Conservation (phyloP, 2,888 invertebrate species). For the Noctua janthina region DNA sequence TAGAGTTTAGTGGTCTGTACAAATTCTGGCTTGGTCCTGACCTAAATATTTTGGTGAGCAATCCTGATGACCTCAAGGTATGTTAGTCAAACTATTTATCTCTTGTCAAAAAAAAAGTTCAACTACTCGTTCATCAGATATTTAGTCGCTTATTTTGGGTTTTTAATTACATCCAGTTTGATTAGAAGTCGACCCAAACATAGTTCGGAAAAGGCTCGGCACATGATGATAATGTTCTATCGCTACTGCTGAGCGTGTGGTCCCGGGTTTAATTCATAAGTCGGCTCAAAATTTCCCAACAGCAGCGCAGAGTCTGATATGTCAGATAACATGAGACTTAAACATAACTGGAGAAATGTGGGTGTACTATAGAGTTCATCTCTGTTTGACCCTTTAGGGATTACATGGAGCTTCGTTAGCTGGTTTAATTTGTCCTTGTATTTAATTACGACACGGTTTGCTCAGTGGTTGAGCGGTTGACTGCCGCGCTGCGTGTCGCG, state of each 20-base stretch:
- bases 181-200: not conserved
- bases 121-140: not conserved
- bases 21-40: constrained; percentile 79
- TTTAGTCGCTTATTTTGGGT: not conserved
- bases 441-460: not conserved
- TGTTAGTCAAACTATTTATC: not conserved
- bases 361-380: not conserved
- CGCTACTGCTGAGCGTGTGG: not conserved
- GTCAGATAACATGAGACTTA: not conserved
- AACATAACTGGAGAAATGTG: not conserved
- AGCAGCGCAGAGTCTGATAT: not conserved
- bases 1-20: constrained; percentile 74
- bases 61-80: not conserved
- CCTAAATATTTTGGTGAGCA: not conserved
- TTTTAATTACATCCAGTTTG: not conserved
- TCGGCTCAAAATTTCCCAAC: not conserved
- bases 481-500: not conserved
- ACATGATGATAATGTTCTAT: no score
- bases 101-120: not conserved
- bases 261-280: not conserved
- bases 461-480: not conserved
- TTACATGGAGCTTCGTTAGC: not conserved
- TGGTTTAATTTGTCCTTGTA: not conserved
- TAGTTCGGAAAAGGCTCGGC: not conserved
- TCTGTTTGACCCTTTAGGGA: not conserved